Evolutionary conservation across 2,888 invertebrate genomes (phyloP).

Genomic region (Ennomos quercinarius): DNA sequence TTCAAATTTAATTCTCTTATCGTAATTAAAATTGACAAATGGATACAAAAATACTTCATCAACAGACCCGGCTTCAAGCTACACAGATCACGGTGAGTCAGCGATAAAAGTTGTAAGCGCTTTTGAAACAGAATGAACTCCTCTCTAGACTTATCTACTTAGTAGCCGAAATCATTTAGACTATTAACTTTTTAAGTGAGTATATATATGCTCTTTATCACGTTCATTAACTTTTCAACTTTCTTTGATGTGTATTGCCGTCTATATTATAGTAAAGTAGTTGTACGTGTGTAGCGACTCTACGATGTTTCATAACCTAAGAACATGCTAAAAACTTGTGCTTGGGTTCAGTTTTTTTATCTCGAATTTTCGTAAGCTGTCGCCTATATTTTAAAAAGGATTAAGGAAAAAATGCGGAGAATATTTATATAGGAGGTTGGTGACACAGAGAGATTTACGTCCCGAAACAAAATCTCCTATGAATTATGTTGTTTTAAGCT

Average conservation of each 20-base stretch:
- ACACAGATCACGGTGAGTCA: constrained; percentile 63
- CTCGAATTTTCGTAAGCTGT: constrained; percentile 31
- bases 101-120: constrained; percentile 44
- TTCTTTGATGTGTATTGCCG: constrained; percentile 16
- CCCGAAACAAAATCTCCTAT: constrained; percentile 66
- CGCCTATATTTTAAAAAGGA: constrained; percentile 44
- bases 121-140: constrained; percentile 41
- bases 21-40: constrained; percentile 69
- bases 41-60: constrained; percentile 62
- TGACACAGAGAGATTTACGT: constrained; percentile 67
- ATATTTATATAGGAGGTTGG: constrained; percentile 55
- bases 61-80: constrained; percentile 53
- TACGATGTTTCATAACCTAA: too few species aligned
- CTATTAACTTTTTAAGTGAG: constrained; percentile 32
- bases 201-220: constrained; percentile 25
- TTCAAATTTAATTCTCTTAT: constrained; percentile 54
- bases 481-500: constrained; percentile 68
- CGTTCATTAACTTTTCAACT: constrained; percentile 18
- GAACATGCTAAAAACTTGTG: constrained; percentile 14
- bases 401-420: constrained; percentile 49
- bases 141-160: constrained; percentile 31
- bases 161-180: constrained; percentile 31
- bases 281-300: not conserved
- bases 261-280: constrained; percentile 1
- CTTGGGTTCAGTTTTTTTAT: constrained; percentile 32